Conservation (phyloP, 2,797 vertebrate genomes). For the Spondyliosoma cantharus region DNA sequence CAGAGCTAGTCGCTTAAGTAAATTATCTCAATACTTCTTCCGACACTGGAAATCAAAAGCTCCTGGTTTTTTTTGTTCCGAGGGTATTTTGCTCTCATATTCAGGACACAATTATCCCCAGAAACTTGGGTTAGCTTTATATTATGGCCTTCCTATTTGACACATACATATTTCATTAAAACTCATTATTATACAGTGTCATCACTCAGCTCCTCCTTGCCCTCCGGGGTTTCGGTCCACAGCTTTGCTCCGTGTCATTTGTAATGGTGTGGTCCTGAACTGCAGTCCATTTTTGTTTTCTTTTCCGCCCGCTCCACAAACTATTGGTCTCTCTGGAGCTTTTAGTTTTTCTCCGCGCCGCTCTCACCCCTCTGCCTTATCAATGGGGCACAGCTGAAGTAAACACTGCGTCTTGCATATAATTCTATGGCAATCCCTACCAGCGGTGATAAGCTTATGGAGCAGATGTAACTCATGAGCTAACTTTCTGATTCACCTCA, state of each 20-base stretch:
- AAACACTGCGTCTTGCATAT: slow-evolving; percentile 66
- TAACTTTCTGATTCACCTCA: slow-evolving; percentile 69
- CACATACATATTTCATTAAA: slow-evolving; percentile 60
- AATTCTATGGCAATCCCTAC: slow-evolving; percentile 64
- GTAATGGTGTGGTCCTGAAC: slow-evolving; percentile 35
- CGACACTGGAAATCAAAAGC: background rate
- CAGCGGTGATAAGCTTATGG: slow-evolving; percentile 64
- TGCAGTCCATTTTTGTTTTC: slow-evolving; percentile 40
- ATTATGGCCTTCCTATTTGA: slow-evolving; percentile 36
- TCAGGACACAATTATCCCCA: slow-evolving; percentile 25
- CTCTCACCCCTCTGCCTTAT: slow-evolving; percentile 61
- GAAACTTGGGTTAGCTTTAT: slow-evolving; percentile 42
- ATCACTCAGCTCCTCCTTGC: slow-evolving; percentile 43
- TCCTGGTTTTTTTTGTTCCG: background rate
- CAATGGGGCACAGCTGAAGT: slow-evolving; percentile 73
- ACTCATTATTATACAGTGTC: slow-evolving; percentile 57
- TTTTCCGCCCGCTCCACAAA: slow-evolving; percentile 41
- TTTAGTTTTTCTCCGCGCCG: slow-evolving; percentile 50
- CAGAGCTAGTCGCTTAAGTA: no score
- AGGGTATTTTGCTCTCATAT: slow-evolving; percentile 13
- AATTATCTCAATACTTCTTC: background rate
- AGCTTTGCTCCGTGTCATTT: slow-evolving; percentile 51
- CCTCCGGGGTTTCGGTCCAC: slow-evolving; percentile 38
- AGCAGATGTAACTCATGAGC: slow-evolving; percentile 63
- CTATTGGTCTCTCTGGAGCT: slow-evolving; percentile 54